Evolutionary conservation across 2,797 vertebrate genomes (phyloP).

Genomic region (Eulemur coronatus): DNA sequence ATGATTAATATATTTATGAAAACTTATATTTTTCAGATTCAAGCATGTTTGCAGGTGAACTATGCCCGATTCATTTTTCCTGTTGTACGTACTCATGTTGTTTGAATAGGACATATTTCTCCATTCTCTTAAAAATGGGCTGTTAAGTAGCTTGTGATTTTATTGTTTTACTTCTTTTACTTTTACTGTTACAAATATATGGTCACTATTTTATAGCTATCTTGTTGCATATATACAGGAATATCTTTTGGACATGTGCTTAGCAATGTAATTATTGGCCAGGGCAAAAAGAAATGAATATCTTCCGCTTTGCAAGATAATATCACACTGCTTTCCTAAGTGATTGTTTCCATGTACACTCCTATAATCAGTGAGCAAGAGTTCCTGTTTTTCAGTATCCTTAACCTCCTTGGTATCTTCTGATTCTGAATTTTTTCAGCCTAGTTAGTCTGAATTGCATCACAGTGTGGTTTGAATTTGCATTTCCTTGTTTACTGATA

Average conservation of each 20-base stretch:
- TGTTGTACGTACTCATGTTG: background rate
- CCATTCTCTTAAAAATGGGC: background rate
- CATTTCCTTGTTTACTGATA: background rate
- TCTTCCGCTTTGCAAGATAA: background rate
- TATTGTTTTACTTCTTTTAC: background rate
- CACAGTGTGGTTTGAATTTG: background rate
- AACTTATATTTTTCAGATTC: background rate
- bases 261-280: background rate
- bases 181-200: background rate
- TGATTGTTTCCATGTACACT: background rate
- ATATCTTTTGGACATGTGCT: background rate
- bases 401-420: background rate
- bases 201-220: background rate
- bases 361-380: background rate
- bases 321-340: background rate
- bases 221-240: background rate
- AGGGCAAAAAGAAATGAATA: background rate
- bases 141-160: background rate
- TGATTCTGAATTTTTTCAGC: background rate
- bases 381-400: background rate
- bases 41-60: background rate
- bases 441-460: background rate
- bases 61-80: background rate
- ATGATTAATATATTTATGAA: background rate
- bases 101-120: background rate